These are phyloP conservation scores for Malurus elegans DNA, from an alignment of 2,113 vertebrate species.

Conservation along the genomic window DNA sequence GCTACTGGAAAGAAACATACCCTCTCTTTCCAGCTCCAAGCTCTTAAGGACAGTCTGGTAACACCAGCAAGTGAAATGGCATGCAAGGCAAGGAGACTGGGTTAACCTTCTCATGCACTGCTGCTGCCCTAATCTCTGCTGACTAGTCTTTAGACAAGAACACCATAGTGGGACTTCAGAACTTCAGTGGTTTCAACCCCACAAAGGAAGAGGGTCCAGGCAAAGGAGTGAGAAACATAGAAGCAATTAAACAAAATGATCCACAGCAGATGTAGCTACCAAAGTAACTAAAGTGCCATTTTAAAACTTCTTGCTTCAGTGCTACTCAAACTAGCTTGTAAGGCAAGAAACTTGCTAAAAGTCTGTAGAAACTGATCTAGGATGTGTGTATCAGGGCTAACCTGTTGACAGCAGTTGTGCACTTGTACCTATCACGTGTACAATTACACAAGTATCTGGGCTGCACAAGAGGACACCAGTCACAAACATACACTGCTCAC, in stretches of 20 bases:
- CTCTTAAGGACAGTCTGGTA: neutral
- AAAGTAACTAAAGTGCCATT: neutral
- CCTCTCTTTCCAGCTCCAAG: neutral
- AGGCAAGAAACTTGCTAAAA: neutral
- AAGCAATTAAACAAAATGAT: neutral
- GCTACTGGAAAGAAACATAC: neutral
- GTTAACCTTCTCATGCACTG: neutral
- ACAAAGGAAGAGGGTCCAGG: neutral
- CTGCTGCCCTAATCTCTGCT: neutral
- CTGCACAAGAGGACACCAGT: neutral
- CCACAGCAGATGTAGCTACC: neutral
- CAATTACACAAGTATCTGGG: neutral
- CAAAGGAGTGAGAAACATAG: neutral
- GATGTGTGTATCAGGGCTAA: neutral
- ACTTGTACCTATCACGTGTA: neutral
- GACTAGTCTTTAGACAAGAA: neutral
- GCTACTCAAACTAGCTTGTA: neutral
- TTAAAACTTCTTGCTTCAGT: neutral
- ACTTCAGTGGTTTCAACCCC: neutral
- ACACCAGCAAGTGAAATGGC: neutral
- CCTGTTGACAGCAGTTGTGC: neutral
- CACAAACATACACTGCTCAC: neutral
- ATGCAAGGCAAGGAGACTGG: neutral
- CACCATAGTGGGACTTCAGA: neutral
- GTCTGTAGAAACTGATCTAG: neutral